Evolutionary conservation across 2,113 vertebrate genomes (phyloP).

Genomic region (Trematocara zebra): DNA sequence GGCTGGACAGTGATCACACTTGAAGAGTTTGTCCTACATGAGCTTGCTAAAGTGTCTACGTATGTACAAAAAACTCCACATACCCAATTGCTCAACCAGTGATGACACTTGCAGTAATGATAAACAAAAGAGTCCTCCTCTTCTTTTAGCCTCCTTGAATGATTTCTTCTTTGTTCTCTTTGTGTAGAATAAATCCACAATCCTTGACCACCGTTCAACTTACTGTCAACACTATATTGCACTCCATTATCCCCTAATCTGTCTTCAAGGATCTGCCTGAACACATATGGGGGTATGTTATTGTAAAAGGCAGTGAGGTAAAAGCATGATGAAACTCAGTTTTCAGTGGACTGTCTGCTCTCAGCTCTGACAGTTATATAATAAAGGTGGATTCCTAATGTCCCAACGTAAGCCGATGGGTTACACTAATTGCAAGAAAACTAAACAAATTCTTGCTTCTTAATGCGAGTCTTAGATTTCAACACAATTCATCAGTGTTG

Average conservation of each 20-base stretch:
- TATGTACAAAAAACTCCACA: not conserved
- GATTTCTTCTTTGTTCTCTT: constrained; percentile 9
- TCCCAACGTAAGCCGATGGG: too few relatives aligned
- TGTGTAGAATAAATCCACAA: not conserved
- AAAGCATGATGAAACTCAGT: not conserved
- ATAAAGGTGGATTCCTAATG: not conserved
- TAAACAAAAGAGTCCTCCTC: not conserved
- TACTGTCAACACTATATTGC: constrained; percentile 1
- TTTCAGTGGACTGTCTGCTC: not conserved
- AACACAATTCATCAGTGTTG: not conserved
- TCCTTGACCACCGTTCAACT: not conserved
- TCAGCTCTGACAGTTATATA: not conserved
- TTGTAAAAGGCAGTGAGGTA: not conserved
- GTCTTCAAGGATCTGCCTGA: constrained; percentile 10
- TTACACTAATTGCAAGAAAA: not conserved
- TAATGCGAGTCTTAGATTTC: not conserved
- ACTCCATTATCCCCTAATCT: not conserved
- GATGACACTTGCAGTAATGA: not conserved
- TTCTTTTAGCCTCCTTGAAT: not conserved
- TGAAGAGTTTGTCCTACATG: not conserved
- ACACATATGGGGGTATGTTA: not conserved
- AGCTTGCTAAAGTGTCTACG: not conserved
- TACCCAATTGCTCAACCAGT: not conserved
- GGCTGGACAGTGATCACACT: not conserved
- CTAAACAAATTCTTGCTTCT: constrained; percentile 8